Conservation (phyloP, 92 coral and sea anemone genomes). For the Epizoanthus scotinus region DNA sequence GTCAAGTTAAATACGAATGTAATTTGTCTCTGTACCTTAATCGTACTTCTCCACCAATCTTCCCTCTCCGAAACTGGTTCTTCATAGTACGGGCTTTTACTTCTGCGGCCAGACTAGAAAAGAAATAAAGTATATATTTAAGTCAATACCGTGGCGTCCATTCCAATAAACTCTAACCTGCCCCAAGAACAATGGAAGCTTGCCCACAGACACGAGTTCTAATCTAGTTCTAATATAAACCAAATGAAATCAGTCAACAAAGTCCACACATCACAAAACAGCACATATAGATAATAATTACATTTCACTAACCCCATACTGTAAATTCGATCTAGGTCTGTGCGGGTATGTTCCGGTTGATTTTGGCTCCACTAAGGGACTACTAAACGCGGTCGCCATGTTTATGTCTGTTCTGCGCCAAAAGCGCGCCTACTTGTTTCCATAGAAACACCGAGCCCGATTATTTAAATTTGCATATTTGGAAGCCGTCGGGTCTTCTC, state of each 20-base stretch:
- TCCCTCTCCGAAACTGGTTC: slow-evolving; percentile 95
- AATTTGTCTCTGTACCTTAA: slow-evolving; percentile 64
- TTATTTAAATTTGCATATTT: not conserved
- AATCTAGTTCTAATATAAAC: too few relatives aligned
- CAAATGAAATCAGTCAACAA: too few relatives aligned
- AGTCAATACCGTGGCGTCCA: too few relatives aligned
- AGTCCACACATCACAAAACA: too few relatives aligned
- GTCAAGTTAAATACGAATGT: too few relatives aligned
- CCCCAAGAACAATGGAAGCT: not conserved
- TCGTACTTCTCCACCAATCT: slow-evolving; percentile 96
- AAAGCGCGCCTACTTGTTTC: slow-evolving; percentile 19
- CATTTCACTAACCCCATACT: slow-evolving; percentile 4
- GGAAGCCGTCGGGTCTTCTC: slow-evolving; percentile 17
- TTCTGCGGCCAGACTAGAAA: slow-evolving; percentile 77
- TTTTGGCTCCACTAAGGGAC: slow-evolving; percentile 7
- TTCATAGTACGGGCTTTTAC: slow-evolving; percentile 86
- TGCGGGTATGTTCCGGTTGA: slow-evolving; percentile 20
- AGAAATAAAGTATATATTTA: not conserved
- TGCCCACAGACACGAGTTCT: too few relatives aligned
- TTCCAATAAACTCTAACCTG: not conserved
- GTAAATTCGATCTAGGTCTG: slow-evolving; percentile 27
- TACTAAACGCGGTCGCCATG: not conserved
- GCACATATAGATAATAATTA: too few relatives aligned
- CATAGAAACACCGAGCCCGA: slow-evolving; percentile 15
- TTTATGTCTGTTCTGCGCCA: not conserved